These are phyloP conservation scores for Narcine bancroftii DNA, from an alignment of 2,113 vertebrate genomes.

Conservation along the genomic window DNA sequence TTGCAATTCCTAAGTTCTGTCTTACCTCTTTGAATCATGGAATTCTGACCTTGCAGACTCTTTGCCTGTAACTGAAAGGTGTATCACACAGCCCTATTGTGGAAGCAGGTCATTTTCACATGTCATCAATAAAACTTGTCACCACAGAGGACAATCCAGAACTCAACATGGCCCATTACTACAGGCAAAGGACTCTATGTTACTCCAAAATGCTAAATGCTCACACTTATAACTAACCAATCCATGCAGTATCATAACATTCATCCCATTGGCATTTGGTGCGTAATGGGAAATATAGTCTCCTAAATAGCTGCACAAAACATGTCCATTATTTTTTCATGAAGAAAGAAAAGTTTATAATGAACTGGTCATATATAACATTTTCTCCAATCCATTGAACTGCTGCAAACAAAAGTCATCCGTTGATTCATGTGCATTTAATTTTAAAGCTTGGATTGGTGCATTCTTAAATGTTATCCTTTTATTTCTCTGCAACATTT, in stretches of 20 bases:
- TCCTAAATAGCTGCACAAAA: background rate
- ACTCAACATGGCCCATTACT: background rate
- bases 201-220: background rate
- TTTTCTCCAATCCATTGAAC: background rate
- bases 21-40: too few species aligned
- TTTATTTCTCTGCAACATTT: slow-evolving; percentile 48
- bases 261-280: background rate
- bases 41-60: too few species aligned
- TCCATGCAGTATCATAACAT: background rate
- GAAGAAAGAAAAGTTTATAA: background rate
- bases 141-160: background rate
- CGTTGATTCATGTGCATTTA: background rate
- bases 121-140: background rate
- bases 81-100: background rate
- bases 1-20: background rate
- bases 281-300: too few species aligned
- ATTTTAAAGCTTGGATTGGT: background rate
- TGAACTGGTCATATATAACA: background rate
- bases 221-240: background rate
- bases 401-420: background rate
- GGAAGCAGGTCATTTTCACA: background rate
- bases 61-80: background rate
- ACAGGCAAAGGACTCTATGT: background rate
- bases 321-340: background rate
- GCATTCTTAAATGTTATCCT: background rate